phyloP scores from a whole-genome alignment of 2,797 vertebrate genomes.

The Falco concolor region DNA sequence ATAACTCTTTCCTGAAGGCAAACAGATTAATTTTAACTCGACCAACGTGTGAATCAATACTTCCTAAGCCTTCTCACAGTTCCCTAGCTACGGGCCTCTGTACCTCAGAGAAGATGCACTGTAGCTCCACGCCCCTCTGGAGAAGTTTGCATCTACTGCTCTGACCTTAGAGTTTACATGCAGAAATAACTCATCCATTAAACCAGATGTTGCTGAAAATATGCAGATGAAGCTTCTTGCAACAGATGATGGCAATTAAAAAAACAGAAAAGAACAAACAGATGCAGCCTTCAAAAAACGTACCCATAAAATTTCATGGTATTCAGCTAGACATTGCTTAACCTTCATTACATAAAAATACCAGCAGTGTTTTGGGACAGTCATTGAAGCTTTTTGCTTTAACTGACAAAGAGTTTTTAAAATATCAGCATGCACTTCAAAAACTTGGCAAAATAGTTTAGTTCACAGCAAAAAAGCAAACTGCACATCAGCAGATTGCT shows the following conservation, averaged over 20 bases:
- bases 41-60: not conserved
- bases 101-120: not conserved
- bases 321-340: not conserved
- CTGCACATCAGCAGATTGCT: not conserved
- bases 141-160: not conserved
- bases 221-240: not conserved
- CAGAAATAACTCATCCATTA: not conserved
- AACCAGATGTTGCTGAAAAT: slow-evolving; percentile 1
- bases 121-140: not conserved
- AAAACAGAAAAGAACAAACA: not conserved
- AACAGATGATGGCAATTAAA: not conserved
- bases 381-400: not conserved
- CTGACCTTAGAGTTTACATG: not conserved
- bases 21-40: not conserved
- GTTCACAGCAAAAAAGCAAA: not conserved
- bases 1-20: not conserved
- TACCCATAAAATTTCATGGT: not conserved
- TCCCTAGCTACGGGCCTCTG: not conserved
- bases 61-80: not conserved
- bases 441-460: not conserved
- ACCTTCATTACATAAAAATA: not conserved
- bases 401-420: not conserved
- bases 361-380: not conserved
- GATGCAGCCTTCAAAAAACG: not conserved
- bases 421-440: not conserved